Conservation (phyloP, 1,140 invertebrate genomes). For the Bradysia coprophila region DNA sequence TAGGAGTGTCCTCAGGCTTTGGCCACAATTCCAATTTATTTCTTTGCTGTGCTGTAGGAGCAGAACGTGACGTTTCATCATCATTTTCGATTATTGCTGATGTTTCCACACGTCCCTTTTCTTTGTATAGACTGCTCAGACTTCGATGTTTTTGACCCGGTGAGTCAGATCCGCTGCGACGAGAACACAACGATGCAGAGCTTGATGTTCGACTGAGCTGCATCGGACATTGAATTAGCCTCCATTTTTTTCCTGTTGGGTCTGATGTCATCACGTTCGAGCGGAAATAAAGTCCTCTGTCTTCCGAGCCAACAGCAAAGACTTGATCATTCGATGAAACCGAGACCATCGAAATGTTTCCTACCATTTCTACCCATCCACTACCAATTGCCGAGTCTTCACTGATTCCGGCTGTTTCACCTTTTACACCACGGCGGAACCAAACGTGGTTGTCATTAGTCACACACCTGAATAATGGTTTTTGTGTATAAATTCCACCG, state of each 20-base stretch:
- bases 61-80: conserved; percentile 33
- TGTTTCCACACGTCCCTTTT: conserved; percentile 18
- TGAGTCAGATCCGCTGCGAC: conserved; percentile 26
- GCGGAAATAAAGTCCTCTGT: conserved; percentile 57
- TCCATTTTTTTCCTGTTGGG: conserved; percentile 75
- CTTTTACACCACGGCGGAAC: conserved; percentile 71
- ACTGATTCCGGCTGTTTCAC: conserved; percentile 42
- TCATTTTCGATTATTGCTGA: conserved; percentile 24
- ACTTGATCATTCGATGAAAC: conserved; percentile 76
- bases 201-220: conserved; percentile 62
- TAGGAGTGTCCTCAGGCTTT: conserved; percentile 7
- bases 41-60: conserved; percentile 16
- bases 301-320: conserved; percentile 22
- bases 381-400: conserved; percentile 51
- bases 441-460: conserved; percentile 71
- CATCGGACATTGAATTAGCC: conserved; percentile 49
- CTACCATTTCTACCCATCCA: conserved; percentile 72
- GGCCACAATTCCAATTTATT: conserved; percentile 16
- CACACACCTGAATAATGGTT: conserved; percentile 41
- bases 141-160: conserved; percentile 22
- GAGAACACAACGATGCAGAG: conserved; percentile 29
- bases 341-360: conserved; percentile 62
- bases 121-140: conserved; percentile 21
- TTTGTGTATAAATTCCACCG: not conserved
- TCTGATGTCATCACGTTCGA: conserved; percentile 56